A percentile compares a stretch with the other conserved stretches of the same genome.
Conservation (phyloP, 2,888 invertebrate species). For the Oscheius myriophilus region DNA sequence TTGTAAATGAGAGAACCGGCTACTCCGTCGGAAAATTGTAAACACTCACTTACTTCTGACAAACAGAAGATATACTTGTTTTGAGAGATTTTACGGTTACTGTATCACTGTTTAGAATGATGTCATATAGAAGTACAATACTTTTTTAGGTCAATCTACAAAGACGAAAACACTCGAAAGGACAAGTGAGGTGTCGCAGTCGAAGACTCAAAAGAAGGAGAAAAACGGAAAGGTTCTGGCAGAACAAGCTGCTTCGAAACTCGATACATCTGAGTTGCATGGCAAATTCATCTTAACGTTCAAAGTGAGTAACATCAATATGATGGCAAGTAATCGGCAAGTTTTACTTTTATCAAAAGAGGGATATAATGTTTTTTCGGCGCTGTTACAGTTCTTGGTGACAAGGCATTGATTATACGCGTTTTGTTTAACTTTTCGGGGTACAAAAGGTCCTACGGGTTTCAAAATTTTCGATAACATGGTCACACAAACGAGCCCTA, state of each 20-base stretch:
- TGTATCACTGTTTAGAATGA: not conserved
- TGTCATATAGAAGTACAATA: not conserved
- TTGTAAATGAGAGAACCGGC: conserved; percentile 18
- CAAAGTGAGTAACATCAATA: conserved; percentile 49
- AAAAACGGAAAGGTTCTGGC: conserved; percentile 59
- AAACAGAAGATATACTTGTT: no score
- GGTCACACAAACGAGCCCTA: no score
- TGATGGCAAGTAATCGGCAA: no score
- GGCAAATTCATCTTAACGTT: conserved; percentile 61
- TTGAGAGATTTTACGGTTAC: no score
- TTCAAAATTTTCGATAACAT: no score
- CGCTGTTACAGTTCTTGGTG: no score
- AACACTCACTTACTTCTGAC: no score
- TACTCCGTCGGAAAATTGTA: not conserved
- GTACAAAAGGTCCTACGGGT: no score
- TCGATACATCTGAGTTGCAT: conserved; percentile 61
- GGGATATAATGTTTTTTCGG: no score
- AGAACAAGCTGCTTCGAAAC: conserved; percentile 63
- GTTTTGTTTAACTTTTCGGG: no score
- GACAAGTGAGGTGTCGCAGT: conserved; percentile 63
- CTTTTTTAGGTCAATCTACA: conserved; percentile 42
- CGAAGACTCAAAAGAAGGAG: conserved; percentile 59
- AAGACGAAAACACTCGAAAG: conserved; percentile 66
- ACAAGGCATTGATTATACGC: no score
- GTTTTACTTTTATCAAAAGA: no score